Evolutionary conservation across 2,113 vertebrate species (phyloP).

Genomic region (Ceyx melanurus): DNA sequence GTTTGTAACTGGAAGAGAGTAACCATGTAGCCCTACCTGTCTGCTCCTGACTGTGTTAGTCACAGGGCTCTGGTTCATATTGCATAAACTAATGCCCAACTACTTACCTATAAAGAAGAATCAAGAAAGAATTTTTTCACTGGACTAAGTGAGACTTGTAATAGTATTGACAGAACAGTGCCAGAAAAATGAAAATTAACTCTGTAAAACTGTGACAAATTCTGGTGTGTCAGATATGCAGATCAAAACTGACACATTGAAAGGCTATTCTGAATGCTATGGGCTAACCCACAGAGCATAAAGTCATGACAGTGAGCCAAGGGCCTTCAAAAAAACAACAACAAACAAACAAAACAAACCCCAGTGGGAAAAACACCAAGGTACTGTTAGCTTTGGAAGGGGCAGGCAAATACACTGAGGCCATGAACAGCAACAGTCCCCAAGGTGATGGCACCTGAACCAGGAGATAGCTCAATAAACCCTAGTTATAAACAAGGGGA

Average conservation of each 20-base stretch:
- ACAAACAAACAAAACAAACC: neutral
- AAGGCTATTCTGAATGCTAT: neutral
- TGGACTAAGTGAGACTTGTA: neutral
- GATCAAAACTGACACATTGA: neutral
- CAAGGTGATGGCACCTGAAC: neutral
- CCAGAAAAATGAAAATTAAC: neutral
- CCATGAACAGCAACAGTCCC: neutral
- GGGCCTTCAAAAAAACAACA: neutral
- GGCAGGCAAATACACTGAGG: neutral
- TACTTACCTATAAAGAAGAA: neutral
- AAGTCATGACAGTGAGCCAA: neutral
- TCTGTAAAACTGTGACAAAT: neutral
- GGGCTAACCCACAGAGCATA: neutral
- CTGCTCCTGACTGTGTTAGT: neutral
- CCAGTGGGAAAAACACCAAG: neutral
- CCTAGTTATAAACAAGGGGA: neutral
- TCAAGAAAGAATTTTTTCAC: neutral
- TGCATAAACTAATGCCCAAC: neutral
- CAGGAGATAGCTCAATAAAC: neutral
- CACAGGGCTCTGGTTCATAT: fast-evolving
- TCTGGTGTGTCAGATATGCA: neutral
- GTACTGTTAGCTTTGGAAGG: neutral
- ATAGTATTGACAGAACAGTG: neutral
- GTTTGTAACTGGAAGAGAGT: neutral
- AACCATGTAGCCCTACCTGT: neutral